Percentiles rank a stretch among this genome's conserved stretches.
Evolutionary conservation across 2,888 invertebrate species (phyloP).

Genomic region (Hemicrepidius hirtus): DNA sequence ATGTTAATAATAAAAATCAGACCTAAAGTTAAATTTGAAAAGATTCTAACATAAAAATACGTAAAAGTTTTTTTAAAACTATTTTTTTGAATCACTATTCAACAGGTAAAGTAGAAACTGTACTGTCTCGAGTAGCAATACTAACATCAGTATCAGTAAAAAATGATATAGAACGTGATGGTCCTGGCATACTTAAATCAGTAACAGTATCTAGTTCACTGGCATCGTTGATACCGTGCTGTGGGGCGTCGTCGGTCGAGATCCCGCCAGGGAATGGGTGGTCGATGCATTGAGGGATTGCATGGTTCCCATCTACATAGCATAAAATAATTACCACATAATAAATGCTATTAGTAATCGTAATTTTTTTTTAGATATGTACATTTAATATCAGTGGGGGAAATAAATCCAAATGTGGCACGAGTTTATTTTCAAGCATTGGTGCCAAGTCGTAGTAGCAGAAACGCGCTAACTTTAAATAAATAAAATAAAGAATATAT

Average conservation of each 20-base stretch:
- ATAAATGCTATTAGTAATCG: background rate
- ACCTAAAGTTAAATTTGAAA: too few relatives aligned
- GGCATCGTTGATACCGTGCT: slow-evolving; percentile 94
- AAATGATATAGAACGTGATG: slow-evolving; percentile 64
- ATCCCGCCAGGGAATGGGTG: slow-evolving; percentile 90
- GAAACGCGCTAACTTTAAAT: too few relatives aligned
- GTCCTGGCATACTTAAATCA: slow-evolving; percentile 52
- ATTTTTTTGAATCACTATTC: slow-evolving; percentile 9
- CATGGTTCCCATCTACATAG: slow-evolving; percentile 90
- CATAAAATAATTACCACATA: background rate
- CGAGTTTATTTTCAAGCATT: too few relatives aligned
- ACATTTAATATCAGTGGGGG: too few relatives aligned
- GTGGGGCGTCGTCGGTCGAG: slow-evolving; percentile 92
- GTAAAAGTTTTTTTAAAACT: background rate
- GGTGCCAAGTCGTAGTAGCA: too few relatives aligned
- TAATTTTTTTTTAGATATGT: too few relatives aligned
- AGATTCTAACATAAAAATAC: too few relatives aligned
- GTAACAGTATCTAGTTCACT: slow-evolving; percentile 73
- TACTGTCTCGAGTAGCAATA: slow-evolving; percentile 57
- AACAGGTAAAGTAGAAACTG: slow-evolving; percentile 59
- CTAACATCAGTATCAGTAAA: slow-evolving; percentile 59
- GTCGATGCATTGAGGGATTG: slow-evolving; percentile 88
- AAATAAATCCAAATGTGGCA: too few relatives aligned
- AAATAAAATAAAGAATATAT: too few relatives aligned
- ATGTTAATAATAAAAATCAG: too few relatives aligned